phyloP scores from a whole-genome alignment of 1,140 invertebrate genomes.

The Pseudoatta argentina region DNA sequence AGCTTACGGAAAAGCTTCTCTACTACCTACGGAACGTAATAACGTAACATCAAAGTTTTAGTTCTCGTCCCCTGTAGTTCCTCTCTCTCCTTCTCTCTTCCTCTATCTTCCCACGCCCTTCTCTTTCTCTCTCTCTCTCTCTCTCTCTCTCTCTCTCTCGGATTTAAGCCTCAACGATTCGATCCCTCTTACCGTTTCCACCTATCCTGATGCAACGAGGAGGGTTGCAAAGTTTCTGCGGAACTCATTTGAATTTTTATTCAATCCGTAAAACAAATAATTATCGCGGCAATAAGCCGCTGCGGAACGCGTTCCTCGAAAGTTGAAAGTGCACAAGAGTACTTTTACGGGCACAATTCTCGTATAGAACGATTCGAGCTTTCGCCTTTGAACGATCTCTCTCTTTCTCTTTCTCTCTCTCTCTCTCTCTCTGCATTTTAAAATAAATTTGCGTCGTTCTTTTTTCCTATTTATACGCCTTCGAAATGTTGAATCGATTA shows the following conservation, averaged over 20 bases:
- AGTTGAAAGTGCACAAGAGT: conserved; percentile 50
- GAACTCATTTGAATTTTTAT: conserved; percentile 85
- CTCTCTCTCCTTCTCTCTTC: conserved; percentile 18
- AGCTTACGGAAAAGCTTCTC: conserved; percentile 68
- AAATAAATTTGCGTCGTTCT: not conserved
- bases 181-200: not conserved
- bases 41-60: conserved; percentile 85
- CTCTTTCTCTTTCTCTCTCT: not conserved
- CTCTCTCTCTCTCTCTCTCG: conserved; percentile 5
- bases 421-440: not conserved
- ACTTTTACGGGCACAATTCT: conserved; percentile 31
- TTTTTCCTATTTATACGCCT: conserved; percentile 22
- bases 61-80: conserved; percentile 57
- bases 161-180: conserved; percentile 48
- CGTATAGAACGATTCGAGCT: conserved; percentile 23
- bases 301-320: conserved; percentile 33
- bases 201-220: conserved; percentile 67
- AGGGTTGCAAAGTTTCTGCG: conserved; percentile 71
- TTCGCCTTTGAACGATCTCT: conserved; percentile 17
- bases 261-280: conserved; percentile 84
- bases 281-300: conserved; percentile 81
- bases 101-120: not conserved
- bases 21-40: conserved; percentile 81
- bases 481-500: conserved; percentile 35
- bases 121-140: conserved; percentile 27